Evolutionary conservation across 53 echinoderm and acorn worm species (phyloP), one percentile per base, ranked within the genome.

Genomic region (Arbacia lixula): DNA sequence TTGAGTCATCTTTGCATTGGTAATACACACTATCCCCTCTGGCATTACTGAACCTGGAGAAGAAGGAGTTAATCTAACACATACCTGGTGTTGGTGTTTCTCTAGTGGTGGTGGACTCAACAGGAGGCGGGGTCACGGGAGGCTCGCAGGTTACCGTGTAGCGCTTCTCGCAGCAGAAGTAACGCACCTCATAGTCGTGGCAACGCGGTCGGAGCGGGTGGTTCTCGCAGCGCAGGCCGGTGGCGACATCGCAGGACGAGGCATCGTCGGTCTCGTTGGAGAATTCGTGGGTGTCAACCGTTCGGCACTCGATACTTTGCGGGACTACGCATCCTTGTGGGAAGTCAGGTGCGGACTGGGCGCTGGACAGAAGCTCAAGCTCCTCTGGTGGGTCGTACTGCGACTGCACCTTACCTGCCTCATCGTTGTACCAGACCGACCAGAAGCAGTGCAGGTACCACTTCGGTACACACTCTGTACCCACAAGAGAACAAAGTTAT

Each of bases 261-360:
- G 21, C 49, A 16, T 81, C 64, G 0, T 6, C 64, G 19, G 82
- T 81, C 16, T 81, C 64, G 82, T 81, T 81, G 6, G 82, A 81
- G 64, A 81, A 81, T 31, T 43, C 31, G 21, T 81, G 64, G 20
- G 82, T 81, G 51, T 81, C 82, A 5, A 81, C 64, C 4, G 82
- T 81, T 41, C 64, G 61, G 64, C 82, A 81, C 34, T 81, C 40
- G 33, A 81, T 81, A 9, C 63, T 49, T 12, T 33, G 49, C 6
- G 82, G 82, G 12, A 16, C 22, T 3, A 17, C 0, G 41, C 82
- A 81, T 1, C 24, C 31, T 1, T 32, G 19, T 17, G 81, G 81
- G 32, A 81, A 81, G 58, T 11, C 58, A 0, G 58, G 58, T 11
- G 58, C 2, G 58, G 56, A 58, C 38, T 77, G 56, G 60, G 34